Conservation (phyloP, 2,888 invertebrate species). For the Xylophagus ater region DNA sequence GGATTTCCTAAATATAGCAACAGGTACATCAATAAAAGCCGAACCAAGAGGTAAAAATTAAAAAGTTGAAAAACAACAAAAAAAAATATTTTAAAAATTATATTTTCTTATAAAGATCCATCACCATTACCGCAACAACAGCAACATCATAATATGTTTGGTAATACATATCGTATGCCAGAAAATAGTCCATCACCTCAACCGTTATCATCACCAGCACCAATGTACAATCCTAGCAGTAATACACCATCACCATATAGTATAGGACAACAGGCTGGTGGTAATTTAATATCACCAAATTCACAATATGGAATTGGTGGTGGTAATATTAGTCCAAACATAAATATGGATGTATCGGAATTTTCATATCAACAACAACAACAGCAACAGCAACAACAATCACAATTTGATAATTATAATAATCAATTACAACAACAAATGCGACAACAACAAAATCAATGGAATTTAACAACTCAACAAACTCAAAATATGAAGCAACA, state of each 20-base stretch:
- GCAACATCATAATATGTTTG: constrained; percentile 30
- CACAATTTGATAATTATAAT: constrained; percentile 20
- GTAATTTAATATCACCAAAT: constrained; percentile 21
- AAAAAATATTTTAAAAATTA: background rate
- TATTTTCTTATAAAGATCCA: constrained; percentile 25
- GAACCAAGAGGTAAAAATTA: constrained; percentile 34
- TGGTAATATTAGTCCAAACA: constrained; percentile 15
- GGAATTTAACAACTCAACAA: constrained; percentile 20
- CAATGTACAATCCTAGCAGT: constrained; percentile 26
- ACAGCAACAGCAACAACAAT: constrained; percentile 16
- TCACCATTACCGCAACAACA: constrained; percentile 37
- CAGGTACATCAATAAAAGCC: constrained; percentile 33
- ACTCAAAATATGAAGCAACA: constrained; percentile 17
- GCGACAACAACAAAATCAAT: constrained; percentile 20
- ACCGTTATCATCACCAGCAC: constrained; percentile 33
- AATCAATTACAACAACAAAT: constrained; percentile 7
- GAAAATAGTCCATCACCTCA: constrained; percentile 37
- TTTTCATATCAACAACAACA: constrained; percentile 18
- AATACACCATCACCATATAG: constrained; percentile 35
- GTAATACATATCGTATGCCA: constrained; percentile 24
- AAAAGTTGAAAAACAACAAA: background rate
- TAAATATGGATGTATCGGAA: constrained; percentile 12
- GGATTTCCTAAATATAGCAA: constrained; percentile 29
- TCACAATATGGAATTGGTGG: constrained; percentile 15
- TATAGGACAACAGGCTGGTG: constrained; percentile 19